These are phyloP conservation scores for Neolamprologus devosi DNA, from an alignment of 2,113 vertebrate species.

Conservation along the genomic window DNA sequence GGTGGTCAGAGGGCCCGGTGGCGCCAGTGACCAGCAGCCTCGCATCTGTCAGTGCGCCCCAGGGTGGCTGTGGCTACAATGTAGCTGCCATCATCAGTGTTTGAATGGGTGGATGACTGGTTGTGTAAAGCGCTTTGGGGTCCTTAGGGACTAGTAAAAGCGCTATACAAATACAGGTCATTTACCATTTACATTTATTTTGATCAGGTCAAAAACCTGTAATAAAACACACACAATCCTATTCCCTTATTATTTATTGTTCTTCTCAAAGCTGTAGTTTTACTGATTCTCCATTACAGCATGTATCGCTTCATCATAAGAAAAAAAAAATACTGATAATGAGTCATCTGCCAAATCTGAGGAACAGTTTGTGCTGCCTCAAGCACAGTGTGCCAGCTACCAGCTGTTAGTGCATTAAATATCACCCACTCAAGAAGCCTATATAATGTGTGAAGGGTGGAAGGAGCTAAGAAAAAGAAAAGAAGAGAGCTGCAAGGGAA, in stretches of 20 bases:
- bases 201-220: background rate
- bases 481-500: background rate
- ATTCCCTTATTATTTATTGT: background rate
- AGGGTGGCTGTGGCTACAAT: too few species aligned
- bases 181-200: background rate
- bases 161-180: too few species aligned
- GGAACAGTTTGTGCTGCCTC: conserved; percentile 28
- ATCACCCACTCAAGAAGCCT: background rate
- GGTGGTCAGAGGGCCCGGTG: too few species aligned
- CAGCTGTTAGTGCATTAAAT: conserved; percentile 28
- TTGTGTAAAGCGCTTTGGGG: too few species aligned
- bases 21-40: fast-evolving
- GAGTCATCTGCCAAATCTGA: conserved; percentile 21
- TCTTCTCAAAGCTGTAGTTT: background rate
- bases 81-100: too few species aligned
- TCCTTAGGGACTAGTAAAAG: too few species aligned
- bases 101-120: too few species aligned
- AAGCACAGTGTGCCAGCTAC: conserved; percentile 4
- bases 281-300: background rate
- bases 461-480: background rate
- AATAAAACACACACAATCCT: background rate
- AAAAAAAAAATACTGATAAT: background rate
- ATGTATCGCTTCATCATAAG: background rate
- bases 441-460: background rate
- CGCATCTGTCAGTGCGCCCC: too few species aligned